A percentile compares a stretch with the other conserved stretches of the same genome.
phyloP scores from a whole-genome alignment of 1,140 invertebrate species.

The Drosophila neocordata region DNA sequence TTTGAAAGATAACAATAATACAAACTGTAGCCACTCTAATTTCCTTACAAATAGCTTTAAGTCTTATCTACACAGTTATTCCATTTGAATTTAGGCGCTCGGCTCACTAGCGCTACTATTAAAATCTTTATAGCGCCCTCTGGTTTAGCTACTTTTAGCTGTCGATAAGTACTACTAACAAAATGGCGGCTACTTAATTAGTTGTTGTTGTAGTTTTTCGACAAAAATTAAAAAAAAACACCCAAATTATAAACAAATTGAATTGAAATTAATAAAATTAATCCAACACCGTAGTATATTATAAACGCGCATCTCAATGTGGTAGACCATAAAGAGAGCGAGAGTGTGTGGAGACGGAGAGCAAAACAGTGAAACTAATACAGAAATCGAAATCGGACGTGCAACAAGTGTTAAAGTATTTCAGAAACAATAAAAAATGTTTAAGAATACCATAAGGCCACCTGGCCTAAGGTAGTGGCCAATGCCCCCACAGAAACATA shows the following conservation, averaged over 20 bases:
- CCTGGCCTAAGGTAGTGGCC: slow-evolving; percentile 38
- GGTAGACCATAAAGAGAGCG: background rate
- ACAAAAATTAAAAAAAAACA: slow-evolving; percentile 53
- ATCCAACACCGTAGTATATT: background rate
- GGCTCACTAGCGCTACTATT: background rate
- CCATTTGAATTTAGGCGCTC: background rate
- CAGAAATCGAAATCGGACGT: slow-evolving; percentile 61
- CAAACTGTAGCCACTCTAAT: background rate
- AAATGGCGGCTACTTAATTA: slow-evolving; percentile 74
- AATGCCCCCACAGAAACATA: background rate
- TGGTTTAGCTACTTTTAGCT: background rate
- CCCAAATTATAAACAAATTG: slow-evolving; percentile 56
- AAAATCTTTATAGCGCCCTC: background rate
- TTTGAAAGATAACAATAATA: background rate
- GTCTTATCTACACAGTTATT: background rate
- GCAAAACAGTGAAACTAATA: slow-evolving; percentile 42
- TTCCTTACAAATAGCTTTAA: background rate
- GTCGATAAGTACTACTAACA: slow-evolving; percentile 27
- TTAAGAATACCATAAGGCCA: slow-evolving; percentile 17
- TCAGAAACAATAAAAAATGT: slow-evolving; percentile 36
- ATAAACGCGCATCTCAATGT: slow-evolving; percentile 3
- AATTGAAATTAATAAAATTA: slow-evolving; percentile 31
- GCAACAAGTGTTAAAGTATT: slow-evolving; percentile 63
- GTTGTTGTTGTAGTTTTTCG: slow-evolving; percentile 58
- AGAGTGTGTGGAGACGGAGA: slow-evolving; percentile 14